Conservation (phyloP, 2,113 vertebrate genomes). For the Chloropsis hardwickii region DNA sequence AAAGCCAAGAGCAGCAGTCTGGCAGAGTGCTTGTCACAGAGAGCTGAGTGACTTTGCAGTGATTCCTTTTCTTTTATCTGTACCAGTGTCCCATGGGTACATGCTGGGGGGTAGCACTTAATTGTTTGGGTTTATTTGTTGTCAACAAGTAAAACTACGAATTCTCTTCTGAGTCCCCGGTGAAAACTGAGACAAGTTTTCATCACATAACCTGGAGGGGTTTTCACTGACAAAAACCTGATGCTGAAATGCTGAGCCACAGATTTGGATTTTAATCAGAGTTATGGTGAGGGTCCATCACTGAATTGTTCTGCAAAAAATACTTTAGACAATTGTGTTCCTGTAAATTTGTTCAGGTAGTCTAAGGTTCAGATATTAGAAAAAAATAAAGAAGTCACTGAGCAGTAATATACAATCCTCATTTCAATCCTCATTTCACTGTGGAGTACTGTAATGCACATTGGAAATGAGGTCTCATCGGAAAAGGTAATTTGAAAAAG, state of each 20-base stretch:
- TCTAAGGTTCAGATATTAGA: background rate
- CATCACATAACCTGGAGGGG: background rate
- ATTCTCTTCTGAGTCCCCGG: background rate
- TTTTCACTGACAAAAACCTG: background rate
- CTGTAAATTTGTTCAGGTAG: background rate
- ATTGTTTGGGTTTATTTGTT: slow-evolving; percentile 20
- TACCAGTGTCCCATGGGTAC: background rate
- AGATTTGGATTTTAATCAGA: background rate
- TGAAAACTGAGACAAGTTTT: background rate
- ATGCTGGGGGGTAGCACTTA: background rate
- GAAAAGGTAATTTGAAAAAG: slow-evolving; percentile 60
- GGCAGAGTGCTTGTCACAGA: background rate
- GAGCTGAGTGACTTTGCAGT: background rate
- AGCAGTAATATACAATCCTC: background rate
- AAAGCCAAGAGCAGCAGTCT: background rate
- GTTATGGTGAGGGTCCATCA: background rate
- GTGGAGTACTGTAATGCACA: slow-evolving; percentile 24
- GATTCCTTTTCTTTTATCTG: background rate
- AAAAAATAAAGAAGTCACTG: background rate
- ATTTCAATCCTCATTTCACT: slow-evolving; percentile 53
- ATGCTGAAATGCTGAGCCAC: background rate
- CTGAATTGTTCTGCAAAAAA: background rate
- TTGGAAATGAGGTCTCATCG: slow-evolving; percentile 59
- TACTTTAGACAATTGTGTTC: background rate
- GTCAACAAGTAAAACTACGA: background rate